These are phyloP conservation scores for Bombus sylvicola DNA, from an alignment of 1,140 invertebrate species.

Conservation along the genomic window DNA sequence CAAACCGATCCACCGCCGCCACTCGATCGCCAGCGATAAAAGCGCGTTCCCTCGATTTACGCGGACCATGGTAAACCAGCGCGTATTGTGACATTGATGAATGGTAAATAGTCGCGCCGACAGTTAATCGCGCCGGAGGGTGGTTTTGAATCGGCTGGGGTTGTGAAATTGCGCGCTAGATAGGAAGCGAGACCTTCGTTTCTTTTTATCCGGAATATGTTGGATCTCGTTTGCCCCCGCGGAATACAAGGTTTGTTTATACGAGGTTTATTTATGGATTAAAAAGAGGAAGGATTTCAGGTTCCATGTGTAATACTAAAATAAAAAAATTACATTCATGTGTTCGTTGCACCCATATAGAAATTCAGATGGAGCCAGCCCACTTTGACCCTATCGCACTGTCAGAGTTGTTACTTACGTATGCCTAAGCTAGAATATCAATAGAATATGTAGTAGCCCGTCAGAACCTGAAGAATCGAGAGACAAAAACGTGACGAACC, in stretches of 20 bases:
- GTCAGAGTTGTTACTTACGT: not conserved
- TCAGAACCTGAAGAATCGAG: not conserved
- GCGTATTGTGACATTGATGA: constrained; percentile 42
- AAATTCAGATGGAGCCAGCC: no score
- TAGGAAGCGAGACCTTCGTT: not conserved
- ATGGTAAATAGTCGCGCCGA: constrained; percentile 31
- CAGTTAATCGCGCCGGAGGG: constrained; percentile 7
- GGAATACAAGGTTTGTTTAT: no score
- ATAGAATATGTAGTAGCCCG: not conserved
- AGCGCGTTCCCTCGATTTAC: constrained; percentile 25
- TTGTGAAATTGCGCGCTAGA: not conserved
- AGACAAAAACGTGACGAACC: not conserved
- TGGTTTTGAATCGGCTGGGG: no score
- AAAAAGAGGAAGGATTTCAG: no score
- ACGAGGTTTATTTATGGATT: not conserved
- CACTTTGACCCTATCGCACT: not conserved
- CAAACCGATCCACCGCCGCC: constrained; percentile 26
- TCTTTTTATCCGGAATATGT: not conserved
- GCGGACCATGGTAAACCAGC: not conserved
- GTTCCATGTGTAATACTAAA: no score
- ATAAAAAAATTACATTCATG: no score
- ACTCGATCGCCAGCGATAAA: constrained; percentile 47
- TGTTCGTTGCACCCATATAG: no score
- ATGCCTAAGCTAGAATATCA: not conserved
- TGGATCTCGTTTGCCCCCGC: not conserved